These are phyloP conservation scores for Hoplostethus mediterraneus DNA, from an alignment of 2,797 vertebrate genomes.

Conservation along the genomic window DNA sequence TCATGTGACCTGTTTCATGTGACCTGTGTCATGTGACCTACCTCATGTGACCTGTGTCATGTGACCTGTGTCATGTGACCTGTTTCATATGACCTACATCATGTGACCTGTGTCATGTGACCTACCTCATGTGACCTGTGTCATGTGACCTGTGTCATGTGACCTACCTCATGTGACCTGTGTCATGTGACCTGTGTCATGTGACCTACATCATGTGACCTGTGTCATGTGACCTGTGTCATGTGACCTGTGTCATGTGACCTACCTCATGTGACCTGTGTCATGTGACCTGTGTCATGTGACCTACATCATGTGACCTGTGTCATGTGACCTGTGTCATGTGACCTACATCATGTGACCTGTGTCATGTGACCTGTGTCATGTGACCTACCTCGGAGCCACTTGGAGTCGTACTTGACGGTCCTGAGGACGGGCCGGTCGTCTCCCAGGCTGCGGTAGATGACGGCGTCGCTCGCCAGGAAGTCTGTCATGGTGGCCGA, in stretches of 20 bases:
- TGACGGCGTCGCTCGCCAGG: constrained; percentile 95
- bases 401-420: constrained; percentile 98
- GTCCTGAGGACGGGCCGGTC: constrained; percentile 92
- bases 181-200: not conserved
- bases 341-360: not conserved
- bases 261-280: no score
- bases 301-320: not conserved
- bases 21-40: not conserved
- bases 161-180: no score
- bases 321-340: not conserved
- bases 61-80: not conserved
- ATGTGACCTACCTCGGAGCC: constrained; percentile 91
- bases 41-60: no score
- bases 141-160: no score
- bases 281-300: not conserved
- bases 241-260: constrained; percentile 24
- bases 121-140: no score
- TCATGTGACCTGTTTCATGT: no score
- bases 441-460: constrained; percentile 95
- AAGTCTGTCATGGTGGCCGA: constrained; percentile 98
- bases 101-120: not conserved
- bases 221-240: not conserved
- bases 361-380: constrained; percentile 9
- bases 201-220: not conserved
- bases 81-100: not conserved